phyloP scores from a whole-genome alignment of 2,888 invertebrate species.

The Leucophenga maculata region DNA sequence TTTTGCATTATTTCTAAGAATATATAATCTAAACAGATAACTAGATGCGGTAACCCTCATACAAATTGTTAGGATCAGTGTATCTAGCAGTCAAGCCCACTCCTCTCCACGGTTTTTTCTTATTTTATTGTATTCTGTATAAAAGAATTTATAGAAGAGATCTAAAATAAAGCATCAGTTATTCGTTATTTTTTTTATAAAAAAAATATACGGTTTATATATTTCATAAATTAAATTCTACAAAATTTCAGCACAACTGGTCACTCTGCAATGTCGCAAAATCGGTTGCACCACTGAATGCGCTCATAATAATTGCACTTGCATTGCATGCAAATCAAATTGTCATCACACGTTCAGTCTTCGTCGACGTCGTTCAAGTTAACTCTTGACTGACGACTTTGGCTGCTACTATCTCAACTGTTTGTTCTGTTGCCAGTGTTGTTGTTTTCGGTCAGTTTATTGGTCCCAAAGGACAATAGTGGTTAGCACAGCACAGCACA shows the following conservation, averaged over 20 bases:
- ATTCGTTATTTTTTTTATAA: no score
- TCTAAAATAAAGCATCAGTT: no score
- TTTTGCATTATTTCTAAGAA: no score
- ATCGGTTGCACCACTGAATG: background rate
- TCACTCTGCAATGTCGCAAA: conserved; percentile 51
- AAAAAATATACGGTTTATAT: no score
- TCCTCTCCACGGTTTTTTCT: no score
- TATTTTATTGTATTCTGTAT: no score
- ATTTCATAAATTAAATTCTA: no score
- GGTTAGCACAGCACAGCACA: background rate
- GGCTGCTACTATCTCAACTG: conserved; percentile 18
- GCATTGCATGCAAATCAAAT: conserved; percentile 70
- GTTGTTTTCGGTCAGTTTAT: conserved; percentile 54
- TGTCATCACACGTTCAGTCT: conserved; percentile 66
- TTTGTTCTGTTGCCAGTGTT: conserved; percentile 21
- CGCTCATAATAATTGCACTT: conserved; percentile 69
- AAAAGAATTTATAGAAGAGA: no score
- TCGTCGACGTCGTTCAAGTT: conserved; percentile 4
- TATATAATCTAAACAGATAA: no score
- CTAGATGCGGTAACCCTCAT: no score
- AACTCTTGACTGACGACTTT: conserved; percentile 31
- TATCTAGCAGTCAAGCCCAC: no score
- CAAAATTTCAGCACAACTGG: conserved; percentile 35
- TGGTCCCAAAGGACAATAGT: conserved; percentile 61
- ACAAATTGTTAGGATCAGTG: no score